Conservation (phyloP, 2,113 vertebrate species). For the Channa argus region DNA sequence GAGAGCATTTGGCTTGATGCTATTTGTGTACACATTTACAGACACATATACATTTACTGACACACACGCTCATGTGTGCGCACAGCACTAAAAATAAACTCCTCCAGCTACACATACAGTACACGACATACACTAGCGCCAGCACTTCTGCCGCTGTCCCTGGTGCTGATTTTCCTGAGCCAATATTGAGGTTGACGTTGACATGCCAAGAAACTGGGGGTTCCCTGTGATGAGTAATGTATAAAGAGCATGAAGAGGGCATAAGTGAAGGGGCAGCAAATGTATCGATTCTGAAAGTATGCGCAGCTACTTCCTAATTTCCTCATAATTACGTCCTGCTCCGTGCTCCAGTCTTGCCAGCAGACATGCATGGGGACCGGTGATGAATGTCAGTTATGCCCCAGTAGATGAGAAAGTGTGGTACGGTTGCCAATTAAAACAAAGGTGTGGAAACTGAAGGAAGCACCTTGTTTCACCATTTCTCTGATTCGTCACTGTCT, state of each 20-base stretch:
- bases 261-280: conserved; percentile 30
- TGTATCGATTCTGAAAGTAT: conserved; percentile 39
- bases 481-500: conserved; percentile 61
- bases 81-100: conserved; percentile 8
- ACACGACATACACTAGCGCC: neutral
- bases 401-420: conserved; percentile 26
- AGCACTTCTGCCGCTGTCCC: conserved; percentile 26
- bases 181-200: conserved; percentile 44
- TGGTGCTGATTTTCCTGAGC: conserved; percentile 56
- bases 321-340: conserved; percentile 53
- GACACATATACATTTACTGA: conserved; percentile 13
- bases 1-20: conserved; percentile 13
- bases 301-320: conserved; percentile 40
- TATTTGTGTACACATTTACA: conserved; percentile 3
- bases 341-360: neutral
- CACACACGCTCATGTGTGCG: conserved; percentile 33
- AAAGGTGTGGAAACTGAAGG: conserved; percentile 48
- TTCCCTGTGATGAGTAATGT: conserved; percentile 44
- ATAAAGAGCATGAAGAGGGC: conserved; percentile 29
- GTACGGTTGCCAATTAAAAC: conserved; percentile 65
- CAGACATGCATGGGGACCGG: conserved; percentile 23
- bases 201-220: conserved; percentile 14
- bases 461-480: conserved; percentile 59
- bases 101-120: conserved; percentile 13
- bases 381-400: conserved; percentile 25